Evolutionary conservation across 2,888 invertebrate species (phyloP).

Genomic region (Andrena trimmerana): DNA sequence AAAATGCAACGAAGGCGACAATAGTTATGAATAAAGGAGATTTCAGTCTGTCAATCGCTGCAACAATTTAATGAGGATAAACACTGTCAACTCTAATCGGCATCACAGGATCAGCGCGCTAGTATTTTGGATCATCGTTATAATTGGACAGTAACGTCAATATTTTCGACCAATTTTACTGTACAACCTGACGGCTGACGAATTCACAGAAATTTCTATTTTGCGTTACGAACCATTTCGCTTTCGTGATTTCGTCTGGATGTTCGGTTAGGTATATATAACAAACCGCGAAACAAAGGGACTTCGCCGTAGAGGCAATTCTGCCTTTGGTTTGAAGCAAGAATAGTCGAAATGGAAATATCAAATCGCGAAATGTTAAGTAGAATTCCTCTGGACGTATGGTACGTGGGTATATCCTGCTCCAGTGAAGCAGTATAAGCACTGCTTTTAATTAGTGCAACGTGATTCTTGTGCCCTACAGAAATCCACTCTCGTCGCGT

Average conservation of each 20-base stretch:
- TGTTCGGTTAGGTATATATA: conserved; percentile 29
- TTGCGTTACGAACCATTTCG: conserved; percentile 32
- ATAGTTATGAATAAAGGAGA: too few relatives aligned
- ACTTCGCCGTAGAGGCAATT: too few relatives aligned
- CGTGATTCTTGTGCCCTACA: neutral
- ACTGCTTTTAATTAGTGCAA: neutral
- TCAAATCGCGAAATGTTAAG: neutral
- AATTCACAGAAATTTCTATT: conserved; percentile 40
- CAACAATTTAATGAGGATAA: neutral
- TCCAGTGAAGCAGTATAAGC: neutral
- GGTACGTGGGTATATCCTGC: neutral
- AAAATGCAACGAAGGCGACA: too few relatives aligned
- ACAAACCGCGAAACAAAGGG: conserved; percentile 25
- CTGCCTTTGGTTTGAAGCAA: conserved; percentile 2
- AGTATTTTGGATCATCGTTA: conserved; percentile 6
- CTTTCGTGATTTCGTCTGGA: conserved; percentile 35
- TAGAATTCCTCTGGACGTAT: neutral
- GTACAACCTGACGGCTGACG: conserved; percentile 18
- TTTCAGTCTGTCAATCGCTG: too few relatives aligned
- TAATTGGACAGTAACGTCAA: too few relatives aligned
- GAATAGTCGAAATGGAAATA: conserved; percentile 23
- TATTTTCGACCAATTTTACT: conserved; percentile 18
- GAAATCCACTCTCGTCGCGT: neutral
- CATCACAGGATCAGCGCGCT: neutral
- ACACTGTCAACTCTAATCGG: neutral